These are phyloP conservation scores for Apteryx mantelli DNA, from an alignment of 2,113 vertebrate genomes.

Conservation along the genomic window DNA sequence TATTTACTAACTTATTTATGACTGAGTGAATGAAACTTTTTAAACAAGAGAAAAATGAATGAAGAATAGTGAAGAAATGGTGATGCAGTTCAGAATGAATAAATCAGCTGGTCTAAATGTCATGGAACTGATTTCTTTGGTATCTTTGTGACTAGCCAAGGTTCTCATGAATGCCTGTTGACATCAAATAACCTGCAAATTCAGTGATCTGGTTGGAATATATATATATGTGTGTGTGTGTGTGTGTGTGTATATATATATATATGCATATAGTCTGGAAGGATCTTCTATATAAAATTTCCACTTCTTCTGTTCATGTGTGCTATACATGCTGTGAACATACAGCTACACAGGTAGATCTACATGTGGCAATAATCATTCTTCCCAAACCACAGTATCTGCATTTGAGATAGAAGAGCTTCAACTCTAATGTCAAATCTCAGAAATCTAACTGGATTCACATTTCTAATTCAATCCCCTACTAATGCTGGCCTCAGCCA, in stretches of 20 bases:
- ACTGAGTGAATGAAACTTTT: conserved; percentile 47
- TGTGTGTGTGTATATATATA: neutral
- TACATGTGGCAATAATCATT: neutral
- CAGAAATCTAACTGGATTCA: neutral
- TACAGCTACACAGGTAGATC: neutral
- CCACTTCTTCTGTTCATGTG: neutral
- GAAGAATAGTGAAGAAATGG: conserved; percentile 26
- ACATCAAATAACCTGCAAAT: neutral
- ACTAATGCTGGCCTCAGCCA: neutral
- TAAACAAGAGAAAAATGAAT: conserved; percentile 31
- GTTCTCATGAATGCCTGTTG: neutral
- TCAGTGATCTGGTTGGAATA: neutral
- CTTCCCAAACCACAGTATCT: neutral
- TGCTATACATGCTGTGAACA: neutral
- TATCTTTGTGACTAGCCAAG: neutral
- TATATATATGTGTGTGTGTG: too few species aligned
- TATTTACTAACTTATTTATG: conserved; percentile 62
- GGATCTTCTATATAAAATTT: neutral
- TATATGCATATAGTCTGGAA: neutral
- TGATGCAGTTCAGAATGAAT: neutral
- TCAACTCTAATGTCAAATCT: neutral
- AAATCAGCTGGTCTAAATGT: conserved; percentile 31
- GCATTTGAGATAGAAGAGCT: neutral
- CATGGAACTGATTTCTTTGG: neutral
- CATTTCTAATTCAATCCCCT: neutral